These are phyloP conservation scores for Tetragnatha montana DNA, from an alignment of 2,888 invertebrate species.

Conservation along the genomic window DNA sequence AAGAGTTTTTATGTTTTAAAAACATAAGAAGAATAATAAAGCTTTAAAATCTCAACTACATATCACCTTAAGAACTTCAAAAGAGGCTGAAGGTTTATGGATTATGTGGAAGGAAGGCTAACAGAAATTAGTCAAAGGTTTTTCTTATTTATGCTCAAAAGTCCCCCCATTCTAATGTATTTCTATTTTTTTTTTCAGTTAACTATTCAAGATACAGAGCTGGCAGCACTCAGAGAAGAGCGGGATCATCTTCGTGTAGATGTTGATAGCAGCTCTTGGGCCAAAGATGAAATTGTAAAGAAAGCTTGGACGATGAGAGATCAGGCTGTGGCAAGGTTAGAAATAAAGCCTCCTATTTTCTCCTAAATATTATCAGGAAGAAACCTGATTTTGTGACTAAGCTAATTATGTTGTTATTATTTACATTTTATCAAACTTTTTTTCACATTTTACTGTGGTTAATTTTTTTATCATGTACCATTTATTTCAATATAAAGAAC, in stretches of 20 bases:
- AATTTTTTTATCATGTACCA: background rate
- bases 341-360: background rate
- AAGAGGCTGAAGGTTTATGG: too few relatives aligned
- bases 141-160: too few relatives aligned
- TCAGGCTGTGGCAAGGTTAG: conserved; percentile 82
- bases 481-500: background rate
- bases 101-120: too few relatives aligned
- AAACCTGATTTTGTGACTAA: background rate
- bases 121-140: too few relatives aligned
- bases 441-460: background rate
- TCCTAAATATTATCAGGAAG: background rate
- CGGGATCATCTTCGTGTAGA: conserved; percentile 84
- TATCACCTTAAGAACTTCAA: too few relatives aligned
- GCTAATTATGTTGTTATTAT: background rate
- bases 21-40: too few relatives aligned
- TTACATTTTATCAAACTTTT: background rate
- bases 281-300: conserved; percentile 87
- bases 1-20: too few relatives aligned
- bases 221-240: conserved; percentile 88
- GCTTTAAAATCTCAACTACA: too few relatives aligned
- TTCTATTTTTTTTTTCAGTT: conserved; percentile 74
- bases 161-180: background rate
- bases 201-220: conserved; percentile 83
- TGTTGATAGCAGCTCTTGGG: conserved; percentile 75
- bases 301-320: conserved; percentile 90